Percentiles rank a stretch among this genome's conserved stretches.
These are phyloP conservation scores for Formica aserva DNA, from an alignment of 2,888 invertebrate genomes.

Conservation along the genomic window DNA sequence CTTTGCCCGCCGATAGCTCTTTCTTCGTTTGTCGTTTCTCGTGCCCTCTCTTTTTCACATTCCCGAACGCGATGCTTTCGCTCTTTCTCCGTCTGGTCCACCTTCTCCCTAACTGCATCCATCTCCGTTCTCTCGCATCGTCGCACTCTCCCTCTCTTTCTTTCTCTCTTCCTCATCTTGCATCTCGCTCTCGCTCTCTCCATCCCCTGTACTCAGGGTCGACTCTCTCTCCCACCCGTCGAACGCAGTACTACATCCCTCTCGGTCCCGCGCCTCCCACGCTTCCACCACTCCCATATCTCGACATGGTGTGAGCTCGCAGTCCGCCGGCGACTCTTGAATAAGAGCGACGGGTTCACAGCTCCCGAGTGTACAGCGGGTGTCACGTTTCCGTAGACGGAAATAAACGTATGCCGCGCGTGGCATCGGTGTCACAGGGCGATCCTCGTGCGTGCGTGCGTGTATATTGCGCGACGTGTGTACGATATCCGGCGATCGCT, in stretches of 20 bases:
- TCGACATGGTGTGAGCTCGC: constrained; percentile 76
- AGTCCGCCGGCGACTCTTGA: constrained; percentile 83
- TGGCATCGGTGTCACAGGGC: constrained; percentile 26
- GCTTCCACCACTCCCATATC: constrained; percentile 75
- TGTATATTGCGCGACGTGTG: constrained; percentile 13
- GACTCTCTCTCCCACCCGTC: constrained; percentile 49
- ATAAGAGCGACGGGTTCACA: constrained; percentile 78
- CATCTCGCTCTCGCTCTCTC: constrained; percentile 11
- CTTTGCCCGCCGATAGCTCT: constrained; percentile 43
- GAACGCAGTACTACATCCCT: constrained; percentile 42
- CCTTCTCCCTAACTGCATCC: constrained; percentile 1
- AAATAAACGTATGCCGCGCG: constrained; percentile 65
- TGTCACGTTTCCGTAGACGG: constrained; percentile 75
- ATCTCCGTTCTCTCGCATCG: constrained; percentile 45
- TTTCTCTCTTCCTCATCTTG: not conserved
- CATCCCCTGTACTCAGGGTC: constrained; percentile 16
- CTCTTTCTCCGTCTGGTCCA: constrained; percentile 22
- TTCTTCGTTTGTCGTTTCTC: constrained; percentile 38
- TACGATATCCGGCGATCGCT: constrained; percentile 12
- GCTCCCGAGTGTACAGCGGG: constrained; percentile 63
- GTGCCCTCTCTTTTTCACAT: constrained; percentile 13
- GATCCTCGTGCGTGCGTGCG: constrained; percentile 39
- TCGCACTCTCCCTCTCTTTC: constrained; percentile 23
- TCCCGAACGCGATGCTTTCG: constrained; percentile 25
- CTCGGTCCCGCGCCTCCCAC: constrained; percentile 56